These are phyloP conservation scores for Listrodromus nycthemerus DNA, from an alignment of 2,888 invertebrate species.

Conservation along the genomic window DNA sequence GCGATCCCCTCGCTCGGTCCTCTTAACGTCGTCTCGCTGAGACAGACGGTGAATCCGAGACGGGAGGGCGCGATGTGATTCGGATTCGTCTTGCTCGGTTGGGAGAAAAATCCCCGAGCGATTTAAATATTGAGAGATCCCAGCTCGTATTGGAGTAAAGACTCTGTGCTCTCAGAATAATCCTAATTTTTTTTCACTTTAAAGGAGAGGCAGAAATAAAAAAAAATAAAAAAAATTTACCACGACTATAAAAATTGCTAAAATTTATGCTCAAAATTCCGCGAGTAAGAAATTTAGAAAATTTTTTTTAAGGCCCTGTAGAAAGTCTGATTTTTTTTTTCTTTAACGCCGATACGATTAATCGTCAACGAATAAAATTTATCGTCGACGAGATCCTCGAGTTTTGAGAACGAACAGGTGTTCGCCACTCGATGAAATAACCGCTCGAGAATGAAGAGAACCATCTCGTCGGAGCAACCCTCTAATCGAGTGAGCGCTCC, in stretches of 20 bases:
- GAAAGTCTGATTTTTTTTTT: no score
- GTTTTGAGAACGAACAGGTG: no score
- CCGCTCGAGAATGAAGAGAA: background rate
- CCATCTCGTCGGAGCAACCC: constrained; percentile 5
- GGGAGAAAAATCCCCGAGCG: constrained; percentile 64
- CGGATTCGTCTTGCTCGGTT: background rate
- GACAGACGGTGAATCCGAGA: constrained; percentile 5
- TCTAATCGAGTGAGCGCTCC: constrained; percentile 29
- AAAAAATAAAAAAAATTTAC: no score
- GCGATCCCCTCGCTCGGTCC: constrained; percentile 38
- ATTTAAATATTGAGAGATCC: constrained; percentile 77
- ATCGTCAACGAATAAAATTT: no score
- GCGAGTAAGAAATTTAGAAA: no score
- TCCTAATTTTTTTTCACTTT: constrained; percentile 5
- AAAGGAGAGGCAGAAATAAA: no score
- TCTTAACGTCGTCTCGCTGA: background rate
- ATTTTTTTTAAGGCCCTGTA: no score
- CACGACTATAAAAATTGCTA: no score
- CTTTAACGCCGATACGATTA: no score
- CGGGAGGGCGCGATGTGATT: background rate
- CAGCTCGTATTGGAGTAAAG: constrained; percentile 54
- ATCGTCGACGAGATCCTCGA: no score
- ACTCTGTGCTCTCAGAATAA: constrained; percentile 29
- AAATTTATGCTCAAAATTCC: no score
- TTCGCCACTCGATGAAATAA: background rate